Evolutionary conservation across 2,888 invertebrate genomes (phyloP), one percentile per base, ranked within the genome.

Genomic region (Bruchidius siliquastri): DNA sequence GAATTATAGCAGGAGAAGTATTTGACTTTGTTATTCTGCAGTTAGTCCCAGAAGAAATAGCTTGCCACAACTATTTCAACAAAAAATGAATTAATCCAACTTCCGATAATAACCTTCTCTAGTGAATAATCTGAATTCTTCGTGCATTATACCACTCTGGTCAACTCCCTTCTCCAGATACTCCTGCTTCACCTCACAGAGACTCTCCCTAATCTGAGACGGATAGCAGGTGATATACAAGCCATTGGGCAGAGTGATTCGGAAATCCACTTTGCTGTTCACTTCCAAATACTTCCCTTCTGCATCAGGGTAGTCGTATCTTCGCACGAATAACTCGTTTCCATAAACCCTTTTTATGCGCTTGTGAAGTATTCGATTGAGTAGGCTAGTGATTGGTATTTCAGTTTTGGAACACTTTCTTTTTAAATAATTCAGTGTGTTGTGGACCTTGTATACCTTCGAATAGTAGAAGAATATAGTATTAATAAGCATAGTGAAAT

Each of bases 41-140:
- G n/a, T n/a, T n/a, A n/a, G n/a, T n/a, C n/a, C n/a, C n/a, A n/a
- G n/a, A n/a, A n/a, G n/a, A n/a, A n/a, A n/a, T n/a, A n/a, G n/a
- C n/a, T n/a, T n/a, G n/a, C n/a, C n/a, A n/a, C n/a, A n/a, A n/a
- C n/a, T n/a, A n/a, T n/a, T n/a, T n/a, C n/a, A n/a, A n/a, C n/a
- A n/a, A n/a, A n/a, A n/a, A n/a, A n/a, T n/a, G n/a, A n/a, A n/a
- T n/a, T n/a, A n/a, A n/a, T n/a, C n/a, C n/a, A n/a, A n/a, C n/a
- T n/a, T n/a, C n/a, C n/a, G n/a, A n/a, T 26, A 13, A 3, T 49
- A 18, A 3, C 83, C 83, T 70, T 78, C 78, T 26, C 77, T 76
- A 6, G 79, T 80, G 71, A 82, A 83, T 20, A 83, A 73, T 72
- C 83, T 74, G 73, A 81, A 83, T 32, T 80, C 79, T 74, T 83